phyloP scores from a whole-genome alignment of 2,113 vertebrate species.

The Barnardius zonarius region DNA sequence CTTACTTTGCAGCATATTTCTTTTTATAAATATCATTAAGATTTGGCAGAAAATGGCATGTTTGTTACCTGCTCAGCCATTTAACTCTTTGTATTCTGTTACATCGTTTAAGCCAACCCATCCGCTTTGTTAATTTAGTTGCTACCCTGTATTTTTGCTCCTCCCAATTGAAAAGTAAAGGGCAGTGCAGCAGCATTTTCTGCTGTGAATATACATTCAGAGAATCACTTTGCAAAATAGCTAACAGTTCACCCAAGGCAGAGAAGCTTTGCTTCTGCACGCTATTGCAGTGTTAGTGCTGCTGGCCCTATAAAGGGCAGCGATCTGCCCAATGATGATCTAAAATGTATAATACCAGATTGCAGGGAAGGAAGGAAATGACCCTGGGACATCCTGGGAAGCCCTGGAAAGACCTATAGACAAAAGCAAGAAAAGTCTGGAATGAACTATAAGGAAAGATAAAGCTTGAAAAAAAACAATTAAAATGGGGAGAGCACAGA shows the following conservation, averaged over 20 bases:
- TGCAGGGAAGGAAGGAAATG: neutral
- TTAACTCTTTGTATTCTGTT: neutral
- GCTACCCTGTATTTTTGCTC: neutral
- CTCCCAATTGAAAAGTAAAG: neutral
- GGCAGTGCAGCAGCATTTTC: neutral
- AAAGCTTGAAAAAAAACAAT: neutral
- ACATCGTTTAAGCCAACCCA: neutral
- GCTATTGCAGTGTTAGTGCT: rapidly evolving
- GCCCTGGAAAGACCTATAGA: neutral
- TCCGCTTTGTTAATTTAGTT: neutral
- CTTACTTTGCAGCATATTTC: neutral
- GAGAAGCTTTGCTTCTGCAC: neutral
- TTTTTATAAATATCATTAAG: neutral
- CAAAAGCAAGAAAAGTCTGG: neutral
- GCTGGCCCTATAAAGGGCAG: neutral
- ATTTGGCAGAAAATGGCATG: rapidly evolving
- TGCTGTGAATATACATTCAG: neutral
- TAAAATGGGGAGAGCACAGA: neutral
- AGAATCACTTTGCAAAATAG: neutral
- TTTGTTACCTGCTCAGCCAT: neutral
- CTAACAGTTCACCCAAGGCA: neutral
- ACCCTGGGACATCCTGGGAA: neutral
- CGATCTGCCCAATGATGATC: neutral
- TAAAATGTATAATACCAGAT: neutral
- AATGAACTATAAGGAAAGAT: neutral